Evolutionary conservation across 2,888 invertebrate species (phyloP).

Genomic region (Odontocerum albicorne): DNA sequence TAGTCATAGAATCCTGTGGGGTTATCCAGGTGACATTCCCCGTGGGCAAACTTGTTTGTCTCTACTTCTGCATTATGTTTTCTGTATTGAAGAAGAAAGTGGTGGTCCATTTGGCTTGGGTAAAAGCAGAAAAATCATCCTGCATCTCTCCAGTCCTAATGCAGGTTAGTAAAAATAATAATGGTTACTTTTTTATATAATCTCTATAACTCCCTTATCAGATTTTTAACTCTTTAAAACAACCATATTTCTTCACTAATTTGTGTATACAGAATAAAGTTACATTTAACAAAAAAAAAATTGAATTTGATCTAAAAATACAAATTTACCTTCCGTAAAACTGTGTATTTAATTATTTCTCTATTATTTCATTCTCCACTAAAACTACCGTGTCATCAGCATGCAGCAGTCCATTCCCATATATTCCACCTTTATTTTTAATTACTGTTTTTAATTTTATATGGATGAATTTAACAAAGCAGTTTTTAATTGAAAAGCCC

Average conservation of each 20-base stretch:
- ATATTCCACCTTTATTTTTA: too few relatives aligned
- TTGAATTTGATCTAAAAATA: too few relatives aligned
- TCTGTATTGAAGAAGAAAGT: constrained; percentile 79
- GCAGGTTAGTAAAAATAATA: constrained; percentile 56
- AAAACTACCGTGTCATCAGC: too few relatives aligned
- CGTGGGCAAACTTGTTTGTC: constrained; percentile 69
- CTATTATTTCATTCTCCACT: too few relatives aligned
- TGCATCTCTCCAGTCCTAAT: constrained; percentile 70
- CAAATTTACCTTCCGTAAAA: too few relatives aligned
- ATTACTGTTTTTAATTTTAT: too few relatives aligned
- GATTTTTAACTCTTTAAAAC: background rate
- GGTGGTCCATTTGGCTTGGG: constrained; percentile 79
- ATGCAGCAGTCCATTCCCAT: too few relatives aligned
- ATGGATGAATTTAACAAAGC: too few relatives aligned
- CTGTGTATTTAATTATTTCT: too few relatives aligned
- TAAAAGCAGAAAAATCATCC: constrained; percentile 75
- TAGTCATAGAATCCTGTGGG: constrained; percentile 85
- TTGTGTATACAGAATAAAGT: too few relatives aligned
- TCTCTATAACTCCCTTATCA: background rate
- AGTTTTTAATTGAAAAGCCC: too few relatives aligned
- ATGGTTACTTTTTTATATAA: background rate
- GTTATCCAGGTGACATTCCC: constrained; percentile 71
- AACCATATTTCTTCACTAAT: background rate
- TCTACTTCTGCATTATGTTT: constrained; percentile 70
- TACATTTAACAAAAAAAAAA: too few relatives aligned